Conservation (phyloP, 1,140 invertebrate genomes). For the Luehdorfia chinensis region DNA sequence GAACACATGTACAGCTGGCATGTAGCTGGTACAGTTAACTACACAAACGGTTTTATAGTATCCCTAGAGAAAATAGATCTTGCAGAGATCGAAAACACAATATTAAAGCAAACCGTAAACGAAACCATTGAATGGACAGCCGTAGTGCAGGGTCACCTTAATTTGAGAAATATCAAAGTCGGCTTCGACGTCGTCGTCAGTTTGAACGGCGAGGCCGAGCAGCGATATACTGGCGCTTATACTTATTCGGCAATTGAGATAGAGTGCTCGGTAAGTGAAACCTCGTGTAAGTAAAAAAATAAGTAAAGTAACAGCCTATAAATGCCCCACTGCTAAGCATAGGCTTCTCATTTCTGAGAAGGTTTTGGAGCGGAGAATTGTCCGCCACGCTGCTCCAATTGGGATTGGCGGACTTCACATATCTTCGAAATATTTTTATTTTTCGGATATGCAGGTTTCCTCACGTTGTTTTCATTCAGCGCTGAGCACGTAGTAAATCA, state of each 20-base stretch:
- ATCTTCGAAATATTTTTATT: too few relatives aligned
- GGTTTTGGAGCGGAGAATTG: too few relatives aligned
- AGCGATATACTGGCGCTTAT: slow-evolving; percentile 33
- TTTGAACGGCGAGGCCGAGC: slow-evolving; percentile 17
- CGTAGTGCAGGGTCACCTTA: slow-evolving; percentile 20
- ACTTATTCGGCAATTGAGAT: slow-evolving; percentile 19
- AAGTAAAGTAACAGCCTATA: too few relatives aligned
- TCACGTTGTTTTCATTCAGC: too few relatives aligned
- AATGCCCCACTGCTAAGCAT: too few relatives aligned
- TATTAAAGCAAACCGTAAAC: slow-evolving; percentile 18
- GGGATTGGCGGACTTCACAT: too few relatives aligned
- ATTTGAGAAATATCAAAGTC: slow-evolving; percentile 26
- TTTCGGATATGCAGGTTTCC: too few relatives aligned
- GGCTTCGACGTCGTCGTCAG: slow-evolving; percentile 39
- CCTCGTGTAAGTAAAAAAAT: too few relatives aligned
- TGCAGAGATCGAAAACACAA: slow-evolving; percentile 12
- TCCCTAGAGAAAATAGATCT: slow-evolving; percentile 43
- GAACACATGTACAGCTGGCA: slow-evolving; percentile 30
- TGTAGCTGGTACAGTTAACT: slow-evolving; percentile 36
- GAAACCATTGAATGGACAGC: slow-evolving; percentile 8
- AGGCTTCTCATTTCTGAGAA: too few relatives aligned
- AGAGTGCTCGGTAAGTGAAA: slow-evolving; percentile 28
- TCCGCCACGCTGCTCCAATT: too few relatives aligned
- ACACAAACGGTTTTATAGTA: slow-evolving; percentile 46
- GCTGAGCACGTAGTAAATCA: too few relatives aligned